Base-by-base conservation (phyloP, 1,140 invertebrate genomes). In the Zaprionus tsacasi region DNA sequence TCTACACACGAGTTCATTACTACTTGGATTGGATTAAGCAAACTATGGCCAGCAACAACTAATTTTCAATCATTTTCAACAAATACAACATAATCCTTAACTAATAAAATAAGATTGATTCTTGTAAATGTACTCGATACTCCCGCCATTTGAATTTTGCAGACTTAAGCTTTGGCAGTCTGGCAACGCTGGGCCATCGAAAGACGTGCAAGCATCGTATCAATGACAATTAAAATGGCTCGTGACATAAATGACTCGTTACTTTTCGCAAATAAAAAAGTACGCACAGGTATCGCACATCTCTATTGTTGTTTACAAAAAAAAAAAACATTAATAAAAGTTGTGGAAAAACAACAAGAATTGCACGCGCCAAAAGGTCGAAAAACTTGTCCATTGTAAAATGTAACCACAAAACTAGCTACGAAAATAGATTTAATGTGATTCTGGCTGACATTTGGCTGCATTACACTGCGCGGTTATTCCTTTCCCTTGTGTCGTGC, bases 1-100 rank as follows among this genome's bases (percentile, higher is more conserved):
- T 92, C 50, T 92, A 92, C 56, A 92, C 86, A 0, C 71, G 81
- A 0, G 89, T 92, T 0, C 74, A 76, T 59, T 67, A 77, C n/a
- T 92, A 91, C 68, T 45, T 92, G 13, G 73, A 81, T 74, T 92
- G 92, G 92, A 92, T 88, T 5, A 66, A 15, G 11, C 3, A 52
- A 40, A 74, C 48, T 27, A 63, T 87, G 21, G 12, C 52, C 2
- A 73, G 61, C 15, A 25, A 35, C 21, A 17, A 65, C 5, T 35
- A 48, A 38, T 1, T 15, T 43, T 43, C 40, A 15, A 54, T 27
- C 6, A 8, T 72, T 40, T n/a, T 50, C 45, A 43, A 43, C 35
- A 38, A 57, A 13, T 48, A 15, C 6, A 43, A 43, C 7, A 43
- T 43, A 43, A n/a, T 43, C n/a, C n/a, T 43, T 43, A 2, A n/a